Base-by-base conservation (phyloP, 2,888 invertebrate genomes). In the Tryphoninae sp. region DNA sequence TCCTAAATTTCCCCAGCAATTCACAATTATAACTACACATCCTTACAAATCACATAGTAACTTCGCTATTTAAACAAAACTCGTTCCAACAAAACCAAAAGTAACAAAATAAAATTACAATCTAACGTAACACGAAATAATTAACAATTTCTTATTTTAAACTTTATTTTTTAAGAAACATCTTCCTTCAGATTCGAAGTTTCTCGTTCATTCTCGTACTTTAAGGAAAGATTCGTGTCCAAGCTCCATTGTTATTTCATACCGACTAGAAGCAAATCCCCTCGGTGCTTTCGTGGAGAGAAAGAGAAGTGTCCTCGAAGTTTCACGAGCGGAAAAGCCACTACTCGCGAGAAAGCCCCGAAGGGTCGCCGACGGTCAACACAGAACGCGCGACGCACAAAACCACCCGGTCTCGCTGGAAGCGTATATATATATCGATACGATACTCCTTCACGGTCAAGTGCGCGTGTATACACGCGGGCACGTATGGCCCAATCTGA, bases 381-480 rank as follows among this genome's bases (percentile, higher is more conserved):
- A 64, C 49, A 42, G 59, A 42, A 40, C 42, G 22, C 26, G 26
- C 26, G 26, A 33, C 26, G 26, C 33, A 7, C 33, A 6, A 33
- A 33, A 33, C 33, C 33, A 6, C 33, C 33, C 33, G 33, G 33
- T 33, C 33, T 33, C 33, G 33, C 33, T 26, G 26, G 2, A 26
- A 33, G 6, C 6, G 6, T 33, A 33, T 33, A 33, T 6, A 33
- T 33, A 71, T 80, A 61, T 26, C 19, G 19, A 62, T 33, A 33
- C 53, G 74, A 79, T 74, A 79, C 59, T 67, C 71, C 33, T 26
- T 61, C 64, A 72, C 64, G 76, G 77, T 77, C 77, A 72, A 80
- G 80, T 67, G 19, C 55, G 8, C 55, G 16, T 19, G 16, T 55
- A 16, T 22, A 55, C n/a, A 51, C 51, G 4, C 13, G n/a, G 59